Conservation (phyloP, 1,140 invertebrate genomes). For the Caenorhabditis briggsae region DNA sequence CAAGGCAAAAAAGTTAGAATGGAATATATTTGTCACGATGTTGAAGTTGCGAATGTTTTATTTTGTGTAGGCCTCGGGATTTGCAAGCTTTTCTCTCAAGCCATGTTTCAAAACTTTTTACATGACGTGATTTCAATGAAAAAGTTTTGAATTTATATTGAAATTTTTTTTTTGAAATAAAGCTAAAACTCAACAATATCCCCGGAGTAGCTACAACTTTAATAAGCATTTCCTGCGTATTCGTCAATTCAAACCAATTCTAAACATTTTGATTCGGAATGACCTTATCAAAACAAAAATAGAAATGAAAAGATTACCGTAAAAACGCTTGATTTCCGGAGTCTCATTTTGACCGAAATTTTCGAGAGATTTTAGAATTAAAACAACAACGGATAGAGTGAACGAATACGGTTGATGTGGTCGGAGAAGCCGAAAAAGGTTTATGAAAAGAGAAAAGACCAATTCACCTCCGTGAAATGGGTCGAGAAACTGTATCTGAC, state of each 20-base stretch:
- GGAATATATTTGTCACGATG: slow-evolving; percentile 44
- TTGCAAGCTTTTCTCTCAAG: not conserved
- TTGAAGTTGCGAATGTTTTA: slow-evolving; percentile 28
- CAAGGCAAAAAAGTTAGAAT: not conserved
- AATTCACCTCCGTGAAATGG: slow-evolving; percentile 50
- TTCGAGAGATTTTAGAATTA: not conserved
- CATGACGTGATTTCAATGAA: too few species aligned
- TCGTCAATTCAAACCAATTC: too few species aligned
- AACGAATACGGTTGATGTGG: slow-evolving; percentile 44
- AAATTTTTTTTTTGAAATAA: too few species aligned
- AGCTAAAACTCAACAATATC: too few species aligned
- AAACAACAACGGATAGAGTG: slow-evolving; percentile 5
- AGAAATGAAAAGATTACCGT: slow-evolving; percentile 3
- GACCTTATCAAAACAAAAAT: not conserved
- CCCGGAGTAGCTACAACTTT: too few species aligned
- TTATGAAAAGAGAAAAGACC: slow-evolving; percentile 28
- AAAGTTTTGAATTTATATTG: too few species aligned
- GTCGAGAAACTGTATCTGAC: slow-evolving; percentile 50
- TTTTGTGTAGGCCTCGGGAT: not conserved
- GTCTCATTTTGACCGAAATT: slow-evolving; percentile 22
- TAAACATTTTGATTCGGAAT: too few species aligned
- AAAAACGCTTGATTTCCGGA: slow-evolving; percentile 19
- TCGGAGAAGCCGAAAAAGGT: slow-evolving; percentile 29
- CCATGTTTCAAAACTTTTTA: slow-evolving; percentile 34
- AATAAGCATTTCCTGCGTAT: too few species aligned